Percentiles rank a stretch among this genome's conserved stretches.
Evolutionary conservation across 2,797 vertebrate species (phyloP).

Genomic region (Takifugu rubripes): DNA sequence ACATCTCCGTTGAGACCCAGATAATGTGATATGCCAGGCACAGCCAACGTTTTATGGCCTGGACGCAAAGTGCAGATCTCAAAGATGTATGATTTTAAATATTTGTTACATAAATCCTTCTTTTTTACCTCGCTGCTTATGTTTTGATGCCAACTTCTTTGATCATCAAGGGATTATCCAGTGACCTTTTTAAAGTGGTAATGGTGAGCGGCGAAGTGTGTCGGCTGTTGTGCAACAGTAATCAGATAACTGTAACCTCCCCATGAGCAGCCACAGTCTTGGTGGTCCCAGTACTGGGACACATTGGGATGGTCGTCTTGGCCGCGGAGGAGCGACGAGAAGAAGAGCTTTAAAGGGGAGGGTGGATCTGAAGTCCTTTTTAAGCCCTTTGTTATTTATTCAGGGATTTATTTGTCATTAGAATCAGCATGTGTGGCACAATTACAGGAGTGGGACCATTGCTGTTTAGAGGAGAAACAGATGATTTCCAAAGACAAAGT

Average conservation of each 20-base stretch:
- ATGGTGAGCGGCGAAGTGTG: constrained; percentile 69
- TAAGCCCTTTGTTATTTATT: constrained; percentile 78
- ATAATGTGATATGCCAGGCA: constrained; percentile 10
- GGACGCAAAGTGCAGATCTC: no score
- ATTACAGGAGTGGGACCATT: constrained; percentile 16
- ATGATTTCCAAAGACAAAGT: no score
- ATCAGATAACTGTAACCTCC: constrained; percentile 87
- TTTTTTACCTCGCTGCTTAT: no score
- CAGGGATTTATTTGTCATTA: constrained; percentile 81
- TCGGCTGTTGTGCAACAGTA: constrained; percentile 74
- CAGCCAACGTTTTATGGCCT: no score
- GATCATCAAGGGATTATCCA: constrained; percentile 68
- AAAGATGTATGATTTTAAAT: no score
- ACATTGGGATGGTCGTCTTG: constrained; percentile 64
- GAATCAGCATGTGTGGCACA: constrained; percentile 65
- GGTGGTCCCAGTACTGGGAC: constrained; percentile 80
- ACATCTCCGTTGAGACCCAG: constrained; percentile 33
- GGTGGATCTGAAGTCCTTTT: constrained; percentile 77
- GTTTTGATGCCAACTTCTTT: no score
- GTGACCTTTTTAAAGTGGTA: constrained; percentile 28
- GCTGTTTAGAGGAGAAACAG: no score
- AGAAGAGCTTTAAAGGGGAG: constrained; percentile 61
- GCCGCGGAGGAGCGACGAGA: constrained; percentile 44
- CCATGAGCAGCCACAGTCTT: constrained; percentile 79
- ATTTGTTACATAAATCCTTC: no score